phyloP scores from a whole-genome alignment of 2,888 invertebrate species.

The Nasonovia ribisnigri region DNA sequence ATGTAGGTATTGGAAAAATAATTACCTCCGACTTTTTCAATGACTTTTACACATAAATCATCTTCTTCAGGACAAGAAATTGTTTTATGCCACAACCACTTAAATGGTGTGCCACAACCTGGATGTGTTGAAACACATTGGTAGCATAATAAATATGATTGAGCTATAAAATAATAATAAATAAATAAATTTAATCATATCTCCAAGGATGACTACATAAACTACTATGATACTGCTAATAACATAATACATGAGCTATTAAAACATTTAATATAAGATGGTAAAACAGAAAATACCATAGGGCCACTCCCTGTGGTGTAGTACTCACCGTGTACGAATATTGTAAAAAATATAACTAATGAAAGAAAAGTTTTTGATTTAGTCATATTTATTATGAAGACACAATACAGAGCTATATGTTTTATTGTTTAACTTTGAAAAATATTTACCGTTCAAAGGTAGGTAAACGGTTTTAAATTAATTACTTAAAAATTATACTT shows the following conservation, averaged over 20 bases:
- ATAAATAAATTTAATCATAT: background rate
- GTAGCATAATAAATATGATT: slow-evolving; percentile 81
- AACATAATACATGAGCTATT: background rate
- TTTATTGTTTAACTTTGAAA: background rate
- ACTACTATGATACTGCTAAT: background rate
- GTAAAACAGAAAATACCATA: background rate
- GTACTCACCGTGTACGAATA: slow-evolving; percentile 29
- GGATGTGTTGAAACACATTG: slow-evolving; percentile 90
- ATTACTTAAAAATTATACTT: background rate
- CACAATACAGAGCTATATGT: background rate
- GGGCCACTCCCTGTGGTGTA: slow-evolving; percentile 45
- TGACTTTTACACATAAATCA: slow-evolving; percentile 91
- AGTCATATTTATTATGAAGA: background rate
- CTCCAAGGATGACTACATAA: background rate
- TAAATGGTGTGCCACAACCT: slow-evolving; percentile 86
- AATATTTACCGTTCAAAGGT: background rate
- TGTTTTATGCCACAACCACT: slow-evolving; percentile 85
- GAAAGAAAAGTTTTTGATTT: slow-evolving; percentile 9
- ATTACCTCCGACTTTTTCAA: slow-evolving; percentile 87
- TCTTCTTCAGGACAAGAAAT: slow-evolving; percentile 85
- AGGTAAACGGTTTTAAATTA: background rate
- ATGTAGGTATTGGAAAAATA: background rate
- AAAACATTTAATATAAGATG: background rate
- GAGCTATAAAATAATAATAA: slow-evolving; percentile 22
- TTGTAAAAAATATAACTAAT: slow-evolving; percentile 13